phyloP scores from a whole-genome alignment of 2,113 vertebrate species.

The Nesogale talazaci region DNA sequence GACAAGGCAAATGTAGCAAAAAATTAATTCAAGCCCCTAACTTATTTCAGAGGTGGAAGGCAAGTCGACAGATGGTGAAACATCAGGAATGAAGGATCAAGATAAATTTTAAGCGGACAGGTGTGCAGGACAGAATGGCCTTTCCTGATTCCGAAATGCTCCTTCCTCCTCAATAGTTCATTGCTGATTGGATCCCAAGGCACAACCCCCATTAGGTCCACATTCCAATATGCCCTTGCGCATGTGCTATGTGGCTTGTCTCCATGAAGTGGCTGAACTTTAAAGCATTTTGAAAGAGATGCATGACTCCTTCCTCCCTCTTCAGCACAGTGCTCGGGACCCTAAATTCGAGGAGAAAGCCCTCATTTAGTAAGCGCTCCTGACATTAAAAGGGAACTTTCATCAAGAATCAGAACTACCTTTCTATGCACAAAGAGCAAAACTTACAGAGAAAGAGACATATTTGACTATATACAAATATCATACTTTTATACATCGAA shows the following conservation, averaged over 20 bases:
- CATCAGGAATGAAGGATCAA: constrained; percentile 51
- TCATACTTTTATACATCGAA: fast-evolving
- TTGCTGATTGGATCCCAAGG: background rate
- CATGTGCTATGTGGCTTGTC: fast-evolving
- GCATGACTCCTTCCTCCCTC: fast-evolving
- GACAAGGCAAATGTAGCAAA: constrained; percentile 49
- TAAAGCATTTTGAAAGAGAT: background rate
- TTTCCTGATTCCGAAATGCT: background rate
- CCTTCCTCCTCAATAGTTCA: background rate
- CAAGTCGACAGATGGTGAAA: constrained; percentile 46
- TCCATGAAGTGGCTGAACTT: background rate
- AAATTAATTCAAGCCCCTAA: constrained; percentile 58
- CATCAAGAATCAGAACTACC: background rate
- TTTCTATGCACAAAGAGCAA: fast-evolving
- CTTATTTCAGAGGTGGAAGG: constrained; percentile 51
- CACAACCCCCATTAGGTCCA: background rate
- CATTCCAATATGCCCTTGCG: background rate
- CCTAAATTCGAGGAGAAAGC: background rate
- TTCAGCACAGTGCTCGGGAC: background rate
- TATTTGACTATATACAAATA: fast-evolving
- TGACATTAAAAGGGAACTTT: too few relatives aligned
- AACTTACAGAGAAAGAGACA: background rate
- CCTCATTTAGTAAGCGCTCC: background rate
- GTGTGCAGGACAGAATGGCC: background rate
- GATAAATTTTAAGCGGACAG: constrained; percentile 48